Evolutionary conservation across 2,888 invertebrate genomes (phyloP), one percentile per base, ranked within the genome.

Genomic region (Ectobius pallidus): DNA sequence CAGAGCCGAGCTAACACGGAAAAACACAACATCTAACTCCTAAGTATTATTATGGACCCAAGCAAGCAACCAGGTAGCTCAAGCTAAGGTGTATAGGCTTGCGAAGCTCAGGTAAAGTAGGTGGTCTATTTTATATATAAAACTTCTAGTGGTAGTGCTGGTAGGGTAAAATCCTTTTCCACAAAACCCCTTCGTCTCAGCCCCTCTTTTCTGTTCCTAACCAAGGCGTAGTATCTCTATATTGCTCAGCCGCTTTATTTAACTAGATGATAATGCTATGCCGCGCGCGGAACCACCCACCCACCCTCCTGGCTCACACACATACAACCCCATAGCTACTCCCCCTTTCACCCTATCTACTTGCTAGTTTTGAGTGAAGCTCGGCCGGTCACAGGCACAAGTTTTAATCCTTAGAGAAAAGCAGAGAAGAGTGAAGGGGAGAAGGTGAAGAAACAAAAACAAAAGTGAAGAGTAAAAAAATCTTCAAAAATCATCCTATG

Each of bases 191-290:
- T 20, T 52, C 52, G 14, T 18, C 18, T 61, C 65, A 44, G 25
- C 22, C 55, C 27, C 55, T 27, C 55, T 55, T 55, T 27, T 52
- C 52, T 52, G 52, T 52, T 55, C 25, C 55, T 55, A 55, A 65
- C 65, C 65, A 65, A 44, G 42, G 42, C 42, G 55, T 55, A n/a
- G n/a, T n/a, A 55, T 65, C 65, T 65, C 65, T 44, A 44, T 65
- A 65, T 65, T 44, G 65, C 65, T 65, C 65, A 65, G 65, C 42
- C 65, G 65, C 65, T 65, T 65, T 69, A 69, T 69, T 69, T 69
- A 71, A 71, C 71, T 71, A 71, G 71, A 71, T 71, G 71, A 55
- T 71, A 71, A 71, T 71, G 65, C 71, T 63, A 65, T 71, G 71
- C 71, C 65, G 39, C 71, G 46, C 44, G 65, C 63, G 52, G 52